Percentiles rank a stretch among this genome's conserved stretches.
Evolutionary conservation across 30 jellyfish, hydroid and myxozoan genomes (phyloP).

Genomic region (Hydractinia symbiolongicarpus): DNA sequence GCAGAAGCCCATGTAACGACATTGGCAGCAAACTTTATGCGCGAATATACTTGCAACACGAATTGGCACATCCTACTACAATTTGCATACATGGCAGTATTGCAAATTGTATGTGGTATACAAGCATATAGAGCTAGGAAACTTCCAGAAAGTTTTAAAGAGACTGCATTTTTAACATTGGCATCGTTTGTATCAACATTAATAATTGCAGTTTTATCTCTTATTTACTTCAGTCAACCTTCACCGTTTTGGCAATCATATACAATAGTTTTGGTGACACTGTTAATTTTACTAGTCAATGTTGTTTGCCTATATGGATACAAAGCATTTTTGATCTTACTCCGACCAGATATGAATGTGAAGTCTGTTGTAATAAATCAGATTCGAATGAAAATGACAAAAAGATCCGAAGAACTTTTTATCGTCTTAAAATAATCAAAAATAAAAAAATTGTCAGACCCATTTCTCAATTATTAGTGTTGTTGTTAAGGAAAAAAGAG

Average conservation of each 20-base stretch:
- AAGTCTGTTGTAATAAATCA: background rate
- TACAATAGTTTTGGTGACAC: background rate
- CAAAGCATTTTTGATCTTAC: background rate
- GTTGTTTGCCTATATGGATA: background rate
- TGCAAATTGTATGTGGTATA: background rate
- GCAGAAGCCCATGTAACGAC: background rate
- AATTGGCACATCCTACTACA: constrained; percentile 1
- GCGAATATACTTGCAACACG: background rate
- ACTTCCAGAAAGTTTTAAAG: background rate
- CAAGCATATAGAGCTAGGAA: background rate
- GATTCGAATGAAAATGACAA: background rate
- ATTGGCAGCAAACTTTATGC: background rate
- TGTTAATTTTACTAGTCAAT: background rate
- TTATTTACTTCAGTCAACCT: background rate
- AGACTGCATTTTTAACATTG: background rate
- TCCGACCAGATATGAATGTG: background rate
- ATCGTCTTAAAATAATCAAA: no score
- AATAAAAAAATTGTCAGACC: no score
- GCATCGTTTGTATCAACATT: background rate
- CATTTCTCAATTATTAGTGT: no score
- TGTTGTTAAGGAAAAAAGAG: no score
- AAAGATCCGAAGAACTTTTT: background rate
- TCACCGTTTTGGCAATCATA: background rate
- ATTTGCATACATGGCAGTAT: background rate
- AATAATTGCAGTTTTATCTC: background rate